Evolutionary conservation across 2,113 vertebrate genomes (phyloP).

Genomic region (Neoarius graeffei): DNA sequence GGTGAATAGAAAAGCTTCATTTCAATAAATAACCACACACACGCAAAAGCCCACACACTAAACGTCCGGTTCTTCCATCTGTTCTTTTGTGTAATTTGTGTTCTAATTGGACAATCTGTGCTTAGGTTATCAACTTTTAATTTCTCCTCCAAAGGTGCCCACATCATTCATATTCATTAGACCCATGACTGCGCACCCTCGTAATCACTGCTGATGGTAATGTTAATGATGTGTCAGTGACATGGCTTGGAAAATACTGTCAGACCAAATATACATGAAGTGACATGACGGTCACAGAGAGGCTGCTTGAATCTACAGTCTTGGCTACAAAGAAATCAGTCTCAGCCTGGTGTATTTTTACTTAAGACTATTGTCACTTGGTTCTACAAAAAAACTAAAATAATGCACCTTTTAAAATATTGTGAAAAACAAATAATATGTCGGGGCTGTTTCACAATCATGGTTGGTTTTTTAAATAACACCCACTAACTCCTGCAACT

Average conservation of each 20-base stretch:
- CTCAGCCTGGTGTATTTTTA: background rate
- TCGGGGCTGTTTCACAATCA: too few relatives aligned
- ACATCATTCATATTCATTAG: background rate
- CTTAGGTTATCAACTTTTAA: background rate
- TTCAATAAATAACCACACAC: background rate
- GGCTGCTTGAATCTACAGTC: background rate
- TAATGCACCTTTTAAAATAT: background rate
- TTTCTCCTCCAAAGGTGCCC: background rate
- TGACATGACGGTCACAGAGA: background rate
- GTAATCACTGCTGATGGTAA: background rate
- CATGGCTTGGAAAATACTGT: background rate
- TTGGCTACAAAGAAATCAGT: background rate
- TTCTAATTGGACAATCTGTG: background rate
- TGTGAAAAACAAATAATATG: too few relatives aligned
- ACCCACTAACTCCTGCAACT: too few relatives aligned
- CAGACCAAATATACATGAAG: background rate
- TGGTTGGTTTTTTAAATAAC: too few relatives aligned
- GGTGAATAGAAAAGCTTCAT: background rate
- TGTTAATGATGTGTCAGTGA: background rate
- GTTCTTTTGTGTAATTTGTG: background rate
- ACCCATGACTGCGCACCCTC: background rate
- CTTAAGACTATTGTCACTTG: background rate
- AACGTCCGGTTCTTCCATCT: background rate
- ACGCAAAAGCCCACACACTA: background rate
- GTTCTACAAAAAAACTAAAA: background rate